Evolutionary conservation across 2,888 invertebrate genomes (phyloP), one percentile per base, ranked within the genome.

Genomic region (Meta bourneti): DNA sequence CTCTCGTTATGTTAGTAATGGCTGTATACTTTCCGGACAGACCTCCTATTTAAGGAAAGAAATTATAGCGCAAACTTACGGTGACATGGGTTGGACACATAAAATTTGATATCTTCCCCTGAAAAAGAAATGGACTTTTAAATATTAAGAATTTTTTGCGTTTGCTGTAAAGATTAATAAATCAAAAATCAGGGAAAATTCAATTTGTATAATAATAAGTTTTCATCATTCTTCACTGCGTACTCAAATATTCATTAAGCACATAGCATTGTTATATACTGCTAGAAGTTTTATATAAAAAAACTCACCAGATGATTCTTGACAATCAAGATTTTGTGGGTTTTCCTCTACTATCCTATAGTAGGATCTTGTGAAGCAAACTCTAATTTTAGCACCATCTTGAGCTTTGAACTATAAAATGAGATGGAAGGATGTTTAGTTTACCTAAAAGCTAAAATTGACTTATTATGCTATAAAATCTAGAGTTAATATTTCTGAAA

Each of bases 321-420:
- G 34, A n/a, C 91, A 91, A 8, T 70, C 72, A 16, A 52, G 54
- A n/a, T 83, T 9, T 11, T 91, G 71, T 19, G 51, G 48, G 34
- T 48, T 86, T 7, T 82, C 91, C 49, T 87, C 87, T 20, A 87
- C 11, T 7, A 87, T 75, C 16, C 48, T 49, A 20, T 61, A 77
- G 78, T 82, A 82, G 2, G 9, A 16, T 70, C 91, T 77, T 1
- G 91, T 75, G 70, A 85, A 93, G 75, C 93, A 93, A 16, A 93
- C 93, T 86, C 89, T 90, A 11, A 93, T 87, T 13, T 82, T 74
- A 9, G 81, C 80, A 11, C 92, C 89, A n/a, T 90, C 90, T 49
- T 48, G 70, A 20, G 93, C 75, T 49, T 85, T 91, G 72, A 93
- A 93, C 92, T 93, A 52, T 6, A 92, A 89, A 48, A 16, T 49